Evolutionary conservation across 2,888 invertebrate species (phyloP).

Genomic region (Chloromyia formosa): DNA sequence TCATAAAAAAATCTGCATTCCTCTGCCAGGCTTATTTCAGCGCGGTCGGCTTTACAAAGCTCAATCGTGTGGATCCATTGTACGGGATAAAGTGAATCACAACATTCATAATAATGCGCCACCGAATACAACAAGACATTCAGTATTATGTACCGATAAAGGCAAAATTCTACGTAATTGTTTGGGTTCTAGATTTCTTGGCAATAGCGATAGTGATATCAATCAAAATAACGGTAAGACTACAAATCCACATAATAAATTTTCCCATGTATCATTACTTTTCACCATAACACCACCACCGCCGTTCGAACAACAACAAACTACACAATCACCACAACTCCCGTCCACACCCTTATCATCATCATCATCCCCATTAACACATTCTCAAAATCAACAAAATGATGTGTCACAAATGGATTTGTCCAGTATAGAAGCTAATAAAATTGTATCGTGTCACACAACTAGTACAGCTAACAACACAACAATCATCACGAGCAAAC

Average conservation of each 20-base stretch:
- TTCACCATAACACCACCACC: slow-evolving; percentile 43
- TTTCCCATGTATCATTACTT: slow-evolving; percentile 39
- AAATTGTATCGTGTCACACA: not conserved
- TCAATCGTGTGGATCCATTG: slow-evolving; percentile 71
- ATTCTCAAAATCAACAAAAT: too few species aligned
- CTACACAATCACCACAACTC: too few species aligned
- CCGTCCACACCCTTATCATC: not conserved
- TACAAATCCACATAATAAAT: slow-evolving; percentile 29
- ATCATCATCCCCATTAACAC: slow-evolving; percentile 11
- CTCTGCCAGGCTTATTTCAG: slow-evolving; percentile 68
- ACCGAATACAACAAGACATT: slow-evolving; percentile 46
- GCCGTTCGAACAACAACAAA: not conserved
- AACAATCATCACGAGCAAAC: not conserved
- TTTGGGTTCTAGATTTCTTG: slow-evolving; percentile 50
- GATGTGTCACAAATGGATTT: too few species aligned
- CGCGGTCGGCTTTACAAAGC: slow-evolving; percentile 70
- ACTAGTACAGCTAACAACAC: slow-evolving; percentile 7
- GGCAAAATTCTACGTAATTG: slow-evolving; percentile 51
- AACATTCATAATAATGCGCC: slow-evolving; percentile 31
- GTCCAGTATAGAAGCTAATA: too few species aligned
- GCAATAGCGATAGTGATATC: slow-evolving; percentile 52
- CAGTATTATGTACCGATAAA: slow-evolving; percentile 51
- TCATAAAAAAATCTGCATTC: slow-evolving; percentile 72
- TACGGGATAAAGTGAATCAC: slow-evolving; percentile 65
- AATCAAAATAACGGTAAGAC: slow-evolving; percentile 51